A percentile compares a stretch with the other conserved stretches of the same genome.
Evolutionary conservation across 2,797 vertebrate species (phyloP).

Genomic region (Smutsia temminckii): DNA sequence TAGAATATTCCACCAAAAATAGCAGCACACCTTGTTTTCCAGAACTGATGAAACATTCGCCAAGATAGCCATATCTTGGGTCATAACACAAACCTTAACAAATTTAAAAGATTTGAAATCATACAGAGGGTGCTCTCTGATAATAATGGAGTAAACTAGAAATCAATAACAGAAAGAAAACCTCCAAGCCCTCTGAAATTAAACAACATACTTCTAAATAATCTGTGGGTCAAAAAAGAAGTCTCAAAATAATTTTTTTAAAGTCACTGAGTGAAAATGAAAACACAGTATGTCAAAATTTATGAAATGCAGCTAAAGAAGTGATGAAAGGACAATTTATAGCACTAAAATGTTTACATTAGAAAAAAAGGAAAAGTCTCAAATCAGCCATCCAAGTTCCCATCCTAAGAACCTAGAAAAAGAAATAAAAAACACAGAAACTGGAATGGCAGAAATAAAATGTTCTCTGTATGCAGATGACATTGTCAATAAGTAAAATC

Average conservation of each 20-base stretch:
- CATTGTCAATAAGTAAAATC: background rate
- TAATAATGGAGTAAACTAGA: background rate
- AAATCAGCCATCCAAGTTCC: background rate
- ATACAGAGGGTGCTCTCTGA: background rate
- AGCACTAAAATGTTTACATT: background rate
- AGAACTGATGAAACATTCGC: background rate
- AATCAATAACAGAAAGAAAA: conserved; percentile 18
- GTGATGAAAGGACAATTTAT: background rate
- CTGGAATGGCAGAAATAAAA: background rate
- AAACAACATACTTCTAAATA: conserved; percentile 14
- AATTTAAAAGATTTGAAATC: background rate
- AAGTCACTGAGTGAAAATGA: background rate
- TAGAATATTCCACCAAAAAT: background rate
- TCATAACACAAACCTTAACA: background rate
- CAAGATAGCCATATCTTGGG: background rate
- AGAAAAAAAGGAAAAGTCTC: background rate
- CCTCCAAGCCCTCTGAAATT: background rate
- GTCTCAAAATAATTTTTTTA: background rate
- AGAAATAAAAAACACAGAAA: background rate
- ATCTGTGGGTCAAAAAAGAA: background rate
- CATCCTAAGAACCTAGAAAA: background rate
- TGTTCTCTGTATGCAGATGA: background rate
- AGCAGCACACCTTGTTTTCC: background rate
- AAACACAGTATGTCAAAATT: background rate
- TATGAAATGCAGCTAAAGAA: background rate